These are phyloP conservation scores for Micronycteris hirsuta DNA, from an alignment of 2,113 vertebrate species.

Conservation along the genomic window DNA sequence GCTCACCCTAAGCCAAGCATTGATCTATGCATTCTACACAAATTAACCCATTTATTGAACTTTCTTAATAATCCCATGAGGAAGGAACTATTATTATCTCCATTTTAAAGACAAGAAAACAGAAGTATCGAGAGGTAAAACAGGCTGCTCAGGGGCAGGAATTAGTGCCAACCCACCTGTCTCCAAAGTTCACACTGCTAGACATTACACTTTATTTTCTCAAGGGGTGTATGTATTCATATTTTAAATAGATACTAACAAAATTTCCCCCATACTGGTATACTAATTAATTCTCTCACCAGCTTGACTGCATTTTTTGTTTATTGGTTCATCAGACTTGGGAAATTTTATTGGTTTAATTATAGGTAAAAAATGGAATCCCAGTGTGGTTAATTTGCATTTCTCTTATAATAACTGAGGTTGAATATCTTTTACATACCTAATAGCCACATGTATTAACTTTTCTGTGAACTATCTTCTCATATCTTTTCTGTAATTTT, in stretches of 20 bases:
- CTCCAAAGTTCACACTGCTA: background rate
- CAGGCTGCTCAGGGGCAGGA: background rate
- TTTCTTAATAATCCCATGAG: background rate
- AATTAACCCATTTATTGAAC: background rate
- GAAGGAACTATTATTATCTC: background rate
- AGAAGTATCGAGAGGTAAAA: background rate
- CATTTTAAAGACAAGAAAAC: background rate
- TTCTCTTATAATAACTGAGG: background rate
- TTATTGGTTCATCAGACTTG: background rate
- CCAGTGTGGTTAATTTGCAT: background rate
- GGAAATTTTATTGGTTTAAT: background rate
- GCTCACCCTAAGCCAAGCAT: background rate
- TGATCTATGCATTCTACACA: background rate
- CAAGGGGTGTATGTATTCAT: background rate
- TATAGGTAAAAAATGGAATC: background rate
- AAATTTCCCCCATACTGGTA: background rate
- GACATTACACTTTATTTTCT: background rate
- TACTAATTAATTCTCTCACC: background rate
- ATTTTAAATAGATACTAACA: background rate
- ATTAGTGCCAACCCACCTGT: background rate
- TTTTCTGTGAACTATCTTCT: background rate
- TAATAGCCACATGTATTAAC: background rate
- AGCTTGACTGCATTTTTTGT: background rate
- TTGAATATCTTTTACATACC: background rate
- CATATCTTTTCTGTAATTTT: background rate